Conservation (phyloP, 1,140 invertebrate genomes). For the Cyclargus thomasi region DNA sequence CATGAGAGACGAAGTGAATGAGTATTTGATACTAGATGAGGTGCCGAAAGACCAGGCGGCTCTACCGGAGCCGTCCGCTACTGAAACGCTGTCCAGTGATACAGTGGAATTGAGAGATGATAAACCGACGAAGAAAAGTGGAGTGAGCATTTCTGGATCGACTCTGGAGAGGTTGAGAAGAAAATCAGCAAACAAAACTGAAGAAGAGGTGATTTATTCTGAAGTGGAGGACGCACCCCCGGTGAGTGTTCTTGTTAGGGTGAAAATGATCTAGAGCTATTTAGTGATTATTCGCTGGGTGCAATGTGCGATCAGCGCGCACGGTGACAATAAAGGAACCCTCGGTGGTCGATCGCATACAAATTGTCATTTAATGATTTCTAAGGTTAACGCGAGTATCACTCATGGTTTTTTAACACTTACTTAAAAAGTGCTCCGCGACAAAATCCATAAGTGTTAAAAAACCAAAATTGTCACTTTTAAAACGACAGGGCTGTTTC, state of each 20-base stretch:
- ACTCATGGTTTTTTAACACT: too few relatives aligned
- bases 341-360: too few relatives aligned
- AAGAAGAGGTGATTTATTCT: slow-evolving; percentile 82
- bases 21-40: slow-evolving; percentile 58
- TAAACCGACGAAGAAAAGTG: slow-evolving; percentile 17
- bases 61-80: slow-evolving; percentile 46
- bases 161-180: slow-evolving; percentile 52
- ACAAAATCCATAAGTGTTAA: too few relatives aligned
- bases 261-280: background rate
- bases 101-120: slow-evolving; percentile 18
- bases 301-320: too few relatives aligned
- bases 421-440: too few relatives aligned
- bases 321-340: too few relatives aligned
- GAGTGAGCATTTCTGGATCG: slow-evolving; percentile 17
- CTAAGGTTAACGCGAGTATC: too few relatives aligned
- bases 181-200: slow-evolving; percentile 80
- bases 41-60: slow-evolving; percentile 45
- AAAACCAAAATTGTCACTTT: too few relatives aligned
- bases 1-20: slow-evolving; percentile 44
- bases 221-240: slow-evolving; percentile 76
- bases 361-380: too few relatives aligned
- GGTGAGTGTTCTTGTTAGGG: slow-evolving; percentile 33
- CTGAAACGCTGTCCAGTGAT: slow-evolving; percentile 37
- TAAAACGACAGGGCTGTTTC: too few relatives aligned
- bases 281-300: too few relatives aligned